These are phyloP conservation scores for Alloscopus bannaensis DNA, from an alignment of 2,888 invertebrate species.

Conservation along the genomic window DNA sequence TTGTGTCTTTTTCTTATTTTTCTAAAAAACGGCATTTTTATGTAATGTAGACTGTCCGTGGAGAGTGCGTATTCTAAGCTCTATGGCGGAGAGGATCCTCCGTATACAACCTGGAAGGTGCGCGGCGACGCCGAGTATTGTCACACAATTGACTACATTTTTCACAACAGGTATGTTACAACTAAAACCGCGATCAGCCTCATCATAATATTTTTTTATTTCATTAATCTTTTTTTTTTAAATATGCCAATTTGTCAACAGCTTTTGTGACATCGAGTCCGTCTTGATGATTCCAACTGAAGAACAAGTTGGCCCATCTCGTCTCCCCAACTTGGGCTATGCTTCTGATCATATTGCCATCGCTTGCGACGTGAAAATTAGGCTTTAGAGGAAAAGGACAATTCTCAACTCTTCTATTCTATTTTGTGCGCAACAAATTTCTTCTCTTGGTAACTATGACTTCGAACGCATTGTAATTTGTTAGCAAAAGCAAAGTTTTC, in stretches of 20 bases:
- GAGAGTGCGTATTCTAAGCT: conserved; percentile 75
- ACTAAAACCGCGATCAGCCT: not conserved
- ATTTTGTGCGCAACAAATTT: too few relatives aligned
- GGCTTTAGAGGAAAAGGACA: not conserved
- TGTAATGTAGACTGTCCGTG: conserved; percentile 68
- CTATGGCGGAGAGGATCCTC: conserved; percentile 79
- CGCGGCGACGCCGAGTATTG: conserved; percentile 83
- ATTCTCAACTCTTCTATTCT: too few relatives aligned
- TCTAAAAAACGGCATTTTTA: conserved; percentile 4
- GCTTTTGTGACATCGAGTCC: conserved; percentile 78
- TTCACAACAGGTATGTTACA: conserved; percentile 78
- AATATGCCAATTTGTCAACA: conserved; percentile 37
- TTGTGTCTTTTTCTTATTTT: conserved; percentile 9
- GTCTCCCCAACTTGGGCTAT: conserved; percentile 83
- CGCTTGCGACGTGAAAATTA: conserved; percentile 79
- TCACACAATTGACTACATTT: conserved; percentile 86
- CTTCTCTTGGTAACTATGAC: too few relatives aligned
- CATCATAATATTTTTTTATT: not conserved
- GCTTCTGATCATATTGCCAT: conserved; percentile 88
- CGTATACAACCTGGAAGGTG: conserved; percentile 86
- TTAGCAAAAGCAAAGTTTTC: too few relatives aligned
- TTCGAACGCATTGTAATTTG: too few relatives aligned
- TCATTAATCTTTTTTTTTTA: conserved; percentile 6
- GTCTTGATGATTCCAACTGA: conserved; percentile 81
- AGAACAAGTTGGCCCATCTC: conserved; percentile 81